Base-by-base conservation (phyloP, 2,113 vertebrate species). In the Camelus dromedarius region DNA sequence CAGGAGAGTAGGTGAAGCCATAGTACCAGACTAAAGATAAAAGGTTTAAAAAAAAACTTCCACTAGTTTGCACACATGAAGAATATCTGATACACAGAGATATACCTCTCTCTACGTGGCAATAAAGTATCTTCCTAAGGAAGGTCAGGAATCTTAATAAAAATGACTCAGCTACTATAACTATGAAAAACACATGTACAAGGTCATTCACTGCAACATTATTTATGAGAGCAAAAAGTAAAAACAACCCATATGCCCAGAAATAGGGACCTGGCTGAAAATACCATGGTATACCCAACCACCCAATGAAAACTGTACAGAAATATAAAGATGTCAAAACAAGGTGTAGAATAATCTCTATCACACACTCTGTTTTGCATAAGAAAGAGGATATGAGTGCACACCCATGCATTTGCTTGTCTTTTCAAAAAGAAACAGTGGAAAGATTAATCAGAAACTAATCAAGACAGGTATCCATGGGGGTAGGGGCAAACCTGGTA, bases 121-220 rank as follows among this genome's bases (percentile, higher is more conserved):
- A 82, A 93, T 54, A 89, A 88, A 89, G 58, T 73, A 83, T 38
- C 88, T 93, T 80, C 82, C 83, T 60, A 93, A 50, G 48, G 32
- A 82, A 83, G n/a, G 70, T 24, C 26, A 62, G 58, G 48, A 89
- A 72, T 54, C 11, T 76, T 73, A 80, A 50, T 85, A 89, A 96
- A 85, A 93, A 88, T 92, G 35, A 83, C 26, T 88, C 32, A 82
- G 69, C 15, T 19, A 42, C 48, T 24, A 15, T 70, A 93, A 81
- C 42, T 54, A 91, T 42, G 30, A 86, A 91, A 70, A 80, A 60
- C 12, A 73, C 7, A 62, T 32, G 6, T 62, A 91, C 28, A 75
- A 50, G 4, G 24, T 91, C 60, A 91, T 54, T 85, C 58, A 80
- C 28, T 86, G 42, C 80, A 93, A 75, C 22, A 82, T 15, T 64